Conservation (phyloP, 2,888 invertebrate species). For the Hymenopus coronatus region DNA sequence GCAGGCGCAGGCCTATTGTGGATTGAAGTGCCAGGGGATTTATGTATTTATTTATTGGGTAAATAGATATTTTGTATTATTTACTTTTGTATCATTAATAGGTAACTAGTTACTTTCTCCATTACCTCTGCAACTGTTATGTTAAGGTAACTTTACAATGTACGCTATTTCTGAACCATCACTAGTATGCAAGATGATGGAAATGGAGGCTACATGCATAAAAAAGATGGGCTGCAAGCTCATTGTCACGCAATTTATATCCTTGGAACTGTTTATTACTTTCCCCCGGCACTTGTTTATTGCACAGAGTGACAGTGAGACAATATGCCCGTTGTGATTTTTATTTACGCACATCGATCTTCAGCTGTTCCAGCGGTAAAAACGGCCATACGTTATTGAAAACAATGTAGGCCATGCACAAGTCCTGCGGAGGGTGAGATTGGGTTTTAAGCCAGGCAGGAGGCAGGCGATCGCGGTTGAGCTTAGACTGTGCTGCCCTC, state of each 20-base stretch:
- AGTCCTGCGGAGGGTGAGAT: not conserved
- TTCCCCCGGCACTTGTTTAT: not conserved
- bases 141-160: too few species aligned
- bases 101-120: too few species aligned
- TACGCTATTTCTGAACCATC: too few species aligned
- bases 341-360: not conserved
- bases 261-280: not conserved
- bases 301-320: not conserved
- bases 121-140: too few species aligned
- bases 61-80: too few species aligned
- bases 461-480: not conserved
- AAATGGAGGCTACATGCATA: not conserved
- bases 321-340: not conserved
- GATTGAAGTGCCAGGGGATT: too few species aligned
- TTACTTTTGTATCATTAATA: too few species aligned
- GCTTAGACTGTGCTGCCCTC: not conserved
- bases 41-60: too few species aligned
- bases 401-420: not conserved
- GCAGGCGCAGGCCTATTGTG: too few species aligned
- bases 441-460: not conserved
- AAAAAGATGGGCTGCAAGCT: not conserved
- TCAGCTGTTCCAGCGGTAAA: not conserved
- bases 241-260: not conserved
- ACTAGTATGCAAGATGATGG: not conserved
- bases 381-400: not conserved